Evolutionary conservation across 2,113 vertebrate species (phyloP).

Genomic region (Speoplatyrhinus poulsoni): DNA sequence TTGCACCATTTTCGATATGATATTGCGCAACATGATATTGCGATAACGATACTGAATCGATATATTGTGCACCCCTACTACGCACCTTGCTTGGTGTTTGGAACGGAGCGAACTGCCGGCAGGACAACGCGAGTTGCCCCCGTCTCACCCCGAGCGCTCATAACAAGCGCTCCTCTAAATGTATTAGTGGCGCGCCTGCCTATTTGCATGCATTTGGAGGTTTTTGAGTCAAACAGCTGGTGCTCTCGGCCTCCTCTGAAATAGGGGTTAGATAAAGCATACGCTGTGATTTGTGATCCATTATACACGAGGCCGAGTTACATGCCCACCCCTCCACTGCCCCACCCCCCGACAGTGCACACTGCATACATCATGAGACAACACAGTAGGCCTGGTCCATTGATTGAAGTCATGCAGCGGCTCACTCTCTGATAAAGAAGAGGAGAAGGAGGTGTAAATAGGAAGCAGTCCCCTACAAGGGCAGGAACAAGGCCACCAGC

Average conservation of each 20-base stretch:
- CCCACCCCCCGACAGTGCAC: conserved; percentile 14
- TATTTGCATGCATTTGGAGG: conserved; percentile 55
- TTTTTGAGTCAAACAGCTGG: conserved; percentile 54
- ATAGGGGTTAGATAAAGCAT: conserved; percentile 35
- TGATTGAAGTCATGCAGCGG: conserved; percentile 33
- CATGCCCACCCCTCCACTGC: conserved; percentile 9
- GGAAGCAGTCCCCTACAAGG: conserved; percentile 54
- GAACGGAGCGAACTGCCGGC: conserved; percentile 33
- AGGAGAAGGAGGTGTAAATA: conserved; percentile 30
- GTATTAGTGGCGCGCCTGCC: conserved; percentile 44
- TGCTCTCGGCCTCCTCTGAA: conserved; percentile 47
- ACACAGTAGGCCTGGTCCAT: conserved; percentile 18
- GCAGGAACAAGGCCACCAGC: conserved; percentile 44
- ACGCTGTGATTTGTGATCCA: conserved; percentile 42
- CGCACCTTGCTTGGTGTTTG: conserved; percentile 46
- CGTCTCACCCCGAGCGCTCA: conserved; percentile 44
- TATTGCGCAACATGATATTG: too few species aligned
- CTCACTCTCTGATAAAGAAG: conserved; percentile 27
- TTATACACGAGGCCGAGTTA: conserved; percentile 38
- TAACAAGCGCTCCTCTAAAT: conserved; percentile 33
- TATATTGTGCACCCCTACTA: too few species aligned
- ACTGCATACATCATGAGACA: conserved; percentile 19
- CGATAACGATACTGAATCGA: too few species aligned
- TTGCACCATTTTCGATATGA: too few species aligned
- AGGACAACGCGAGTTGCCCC: conserved; percentile 42